Evolutionary conservation across 2,797 vertebrate species (phyloP).

Genomic region (Phoeniculus purpureus): DNA sequence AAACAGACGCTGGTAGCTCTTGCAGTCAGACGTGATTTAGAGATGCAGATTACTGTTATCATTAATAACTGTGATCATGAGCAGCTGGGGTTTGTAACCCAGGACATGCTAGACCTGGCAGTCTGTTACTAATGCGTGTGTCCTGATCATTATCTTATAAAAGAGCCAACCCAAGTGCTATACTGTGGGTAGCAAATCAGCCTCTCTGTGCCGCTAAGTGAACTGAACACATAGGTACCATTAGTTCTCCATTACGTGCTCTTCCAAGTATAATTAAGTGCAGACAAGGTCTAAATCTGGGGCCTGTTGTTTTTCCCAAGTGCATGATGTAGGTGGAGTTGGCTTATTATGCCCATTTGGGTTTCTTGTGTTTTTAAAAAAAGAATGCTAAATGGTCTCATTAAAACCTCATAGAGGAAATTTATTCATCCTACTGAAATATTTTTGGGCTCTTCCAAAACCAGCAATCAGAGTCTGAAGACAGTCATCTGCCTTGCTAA

Average conservation of each 20-base stretch:
- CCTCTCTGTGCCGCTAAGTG: slow-evolving; percentile 19
- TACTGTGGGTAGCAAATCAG: neutral
- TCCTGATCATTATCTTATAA: slow-evolving; percentile 27
- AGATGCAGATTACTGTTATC: slow-evolving; percentile 25
- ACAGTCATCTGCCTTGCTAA: slow-evolving; percentile 65
- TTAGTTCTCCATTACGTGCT: slow-evolving; percentile 54
- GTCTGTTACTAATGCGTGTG: slow-evolving; percentile 26
- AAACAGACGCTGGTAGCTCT: neutral
- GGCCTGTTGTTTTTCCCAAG: slow-evolving; percentile 55
- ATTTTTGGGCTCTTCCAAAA: slow-evolving; percentile 36
- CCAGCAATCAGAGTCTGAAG: slow-evolving; percentile 55
- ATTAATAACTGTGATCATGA: slow-evolving; percentile 21
- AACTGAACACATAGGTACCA: slow-evolving; percentile 33
- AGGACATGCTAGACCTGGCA: neutral
- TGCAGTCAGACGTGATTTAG: neutral
- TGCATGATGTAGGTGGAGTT: slow-evolving; percentile 23
- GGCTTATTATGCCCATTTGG: slow-evolving; percentile 36
- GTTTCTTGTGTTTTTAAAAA: neutral
- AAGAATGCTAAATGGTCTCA: slow-evolving; percentile 39
- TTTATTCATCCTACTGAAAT: slow-evolving; percentile 41
- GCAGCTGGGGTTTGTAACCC: slow-evolving; percentile 23
- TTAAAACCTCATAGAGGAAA: slow-evolving; percentile 57
- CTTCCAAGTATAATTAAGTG: slow-evolving; percentile 54
- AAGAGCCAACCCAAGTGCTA: slow-evolving; percentile 4
- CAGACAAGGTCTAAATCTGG: slow-evolving; percentile 46